Evolutionary conservation across 2,797 vertebrate species (phyloP), one percentile per base, ranked within the genome.

Genomic region (Jordanella pulchra): DNA sequence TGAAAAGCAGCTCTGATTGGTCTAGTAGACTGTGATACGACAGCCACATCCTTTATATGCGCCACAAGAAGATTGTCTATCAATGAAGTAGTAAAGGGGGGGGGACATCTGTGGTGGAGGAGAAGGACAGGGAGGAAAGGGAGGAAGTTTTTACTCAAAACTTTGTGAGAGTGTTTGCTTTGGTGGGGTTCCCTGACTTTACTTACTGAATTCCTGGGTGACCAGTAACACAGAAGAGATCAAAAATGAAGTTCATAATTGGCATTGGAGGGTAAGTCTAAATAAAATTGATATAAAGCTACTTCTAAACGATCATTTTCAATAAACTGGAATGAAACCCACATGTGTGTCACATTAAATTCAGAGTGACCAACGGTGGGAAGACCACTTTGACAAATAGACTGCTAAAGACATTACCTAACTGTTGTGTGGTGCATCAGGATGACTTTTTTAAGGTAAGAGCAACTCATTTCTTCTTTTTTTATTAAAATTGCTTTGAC

Each of bases 401-500:
- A 74, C 92, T 99, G 12, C 47, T 93, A 80, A 94, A 93, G 87
- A 92, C 86, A 1, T 93, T 99, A 61, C 97, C 98, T 69, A 98
- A 97, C 90, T 97, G 97, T 90, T 99, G 97, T 1, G 96, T 98
- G 58, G 93, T 99, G 61, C 97, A 98, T 72, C 98, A 99, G 83
- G 98, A 99, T 56, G 96, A 98, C 86, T 99, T 99, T 85, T 99
- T 95, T 93, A 99, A 98, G 96, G 97, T 99, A 94, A 87, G 91
- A 13, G 4, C 4, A 71, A 64, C 12, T 67, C 21, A 51, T 13
- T 4, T 7, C 66, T 73, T 13, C 17, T 32, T 71, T 67, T 21
- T 65, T 13, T 7, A 61, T 58, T 75, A 44, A 13, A 67, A 39
- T 68, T 1, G 56, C 2, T 30, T 12, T 12, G 39, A 39, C 1